These are phyloP conservation scores for Chunga burmeisteri DNA, from an alignment of 2,113 vertebrate species.

Conservation along the genomic window DNA sequence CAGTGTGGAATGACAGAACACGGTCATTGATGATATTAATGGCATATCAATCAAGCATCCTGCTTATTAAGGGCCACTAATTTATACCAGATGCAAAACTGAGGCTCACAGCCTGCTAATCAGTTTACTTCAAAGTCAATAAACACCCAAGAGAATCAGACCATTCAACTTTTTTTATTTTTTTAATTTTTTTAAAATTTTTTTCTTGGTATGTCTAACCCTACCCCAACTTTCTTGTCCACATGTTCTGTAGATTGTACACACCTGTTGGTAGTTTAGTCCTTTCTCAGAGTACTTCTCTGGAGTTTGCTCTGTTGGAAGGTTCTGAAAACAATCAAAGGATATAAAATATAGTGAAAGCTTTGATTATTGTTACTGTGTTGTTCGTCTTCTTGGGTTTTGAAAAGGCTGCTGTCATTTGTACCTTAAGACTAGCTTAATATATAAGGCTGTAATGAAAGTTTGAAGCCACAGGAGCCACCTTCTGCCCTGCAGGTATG, in stretches of 20 bases:
- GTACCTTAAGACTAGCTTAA: background rate
- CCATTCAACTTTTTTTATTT: background rate
- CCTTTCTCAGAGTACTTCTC: background rate
- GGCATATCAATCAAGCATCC: background rate
- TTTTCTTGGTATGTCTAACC: background rate
- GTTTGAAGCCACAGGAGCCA: background rate
- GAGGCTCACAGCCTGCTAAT: background rate
- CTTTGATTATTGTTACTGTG: background rate
- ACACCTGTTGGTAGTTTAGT: background rate
- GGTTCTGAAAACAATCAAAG: background rate
- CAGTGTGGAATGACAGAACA: background rate
- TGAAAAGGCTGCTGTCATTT: background rate
- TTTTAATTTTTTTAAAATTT: background rate
- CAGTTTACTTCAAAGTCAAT: background rate
- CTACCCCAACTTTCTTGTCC: background rate
- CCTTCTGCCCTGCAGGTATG: background rate
- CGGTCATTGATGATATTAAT: background rate
- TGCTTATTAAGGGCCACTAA: slow-evolving; percentile 7
- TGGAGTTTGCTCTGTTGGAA: background rate
- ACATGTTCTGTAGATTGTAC: background rate
- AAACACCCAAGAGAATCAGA: background rate
- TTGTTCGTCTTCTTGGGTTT: background rate
- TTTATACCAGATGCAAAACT: background rate
- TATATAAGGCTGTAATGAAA: background rate
- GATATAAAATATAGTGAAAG: background rate